phyloP scores from a whole-genome alignment of 2,888 invertebrate species.

The Cheiracanthium punctorium region DNA sequence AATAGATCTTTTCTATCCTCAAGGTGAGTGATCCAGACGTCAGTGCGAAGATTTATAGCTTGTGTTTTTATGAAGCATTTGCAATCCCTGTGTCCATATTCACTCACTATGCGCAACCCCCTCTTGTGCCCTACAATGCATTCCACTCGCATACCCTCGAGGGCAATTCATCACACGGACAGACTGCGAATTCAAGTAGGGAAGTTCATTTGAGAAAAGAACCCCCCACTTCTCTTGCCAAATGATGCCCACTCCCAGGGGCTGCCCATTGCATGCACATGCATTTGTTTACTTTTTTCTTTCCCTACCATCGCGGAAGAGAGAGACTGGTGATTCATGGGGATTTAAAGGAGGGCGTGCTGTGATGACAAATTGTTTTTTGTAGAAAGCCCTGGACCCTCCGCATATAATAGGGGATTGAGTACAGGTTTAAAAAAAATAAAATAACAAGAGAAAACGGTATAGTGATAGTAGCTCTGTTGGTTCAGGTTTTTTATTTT shows the following conservation, averaged over 20 bases:
- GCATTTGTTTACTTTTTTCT: not conserved
- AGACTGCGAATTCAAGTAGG: not conserved
- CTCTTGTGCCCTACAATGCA: constrained; percentile 37
- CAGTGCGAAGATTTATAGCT: constrained; percentile 54
- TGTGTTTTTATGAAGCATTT: constrained; percentile 67
- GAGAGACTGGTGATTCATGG: constrained; percentile 60
- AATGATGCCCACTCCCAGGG: constrained; percentile 50
- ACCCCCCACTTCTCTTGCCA: constrained; percentile 20
- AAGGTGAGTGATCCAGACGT: constrained; percentile 36
- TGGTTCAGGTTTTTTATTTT: not conserved
- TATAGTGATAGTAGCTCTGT: not conserved
- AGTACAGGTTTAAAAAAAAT: too few species aligned
- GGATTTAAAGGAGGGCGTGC: constrained; percentile 55
- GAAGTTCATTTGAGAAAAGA: constrained; percentile 2
- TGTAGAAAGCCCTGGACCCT: constrained; percentile 14
- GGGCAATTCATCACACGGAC: constrained; percentile 49
- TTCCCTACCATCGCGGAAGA: constrained; percentile 18
- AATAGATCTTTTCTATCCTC: not conserved
- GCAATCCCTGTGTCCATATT: constrained; percentile 42
- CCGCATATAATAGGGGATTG: constrained; percentile 22
- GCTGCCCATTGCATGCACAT: not conserved
- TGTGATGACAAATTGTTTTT: constrained; percentile 65
- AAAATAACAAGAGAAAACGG: too few species aligned
- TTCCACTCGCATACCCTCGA: constrained; percentile 35
- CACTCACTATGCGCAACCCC: not conserved